A percentile compares a stretch with the other conserved stretches of the same genome.
phyloP scores from a whole-genome alignment of 2,113 vertebrate genomes.

The Halcyon senegalensis region DNA sequence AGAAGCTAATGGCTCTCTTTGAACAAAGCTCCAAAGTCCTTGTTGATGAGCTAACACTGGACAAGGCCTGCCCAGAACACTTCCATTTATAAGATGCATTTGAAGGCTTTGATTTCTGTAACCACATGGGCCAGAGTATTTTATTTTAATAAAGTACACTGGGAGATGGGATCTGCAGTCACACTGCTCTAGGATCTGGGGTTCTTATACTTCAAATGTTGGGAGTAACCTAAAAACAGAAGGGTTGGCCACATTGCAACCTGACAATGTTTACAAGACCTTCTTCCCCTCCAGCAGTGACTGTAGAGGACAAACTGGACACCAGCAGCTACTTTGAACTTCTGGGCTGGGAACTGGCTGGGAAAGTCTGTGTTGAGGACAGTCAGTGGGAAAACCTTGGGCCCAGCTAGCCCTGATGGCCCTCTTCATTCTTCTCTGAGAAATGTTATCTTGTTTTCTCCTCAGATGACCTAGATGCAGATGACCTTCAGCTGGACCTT shows the following conservation, averaged over 20 bases:
- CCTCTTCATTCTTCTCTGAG: not conserved
- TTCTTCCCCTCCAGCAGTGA: not conserved
- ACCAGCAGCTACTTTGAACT: not conserved
- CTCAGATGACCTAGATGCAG: constrained; percentile 89
- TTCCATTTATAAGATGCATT: not conserved
- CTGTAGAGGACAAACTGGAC: not conserved
- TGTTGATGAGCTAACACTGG: not conserved
- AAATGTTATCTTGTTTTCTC: not conserved
- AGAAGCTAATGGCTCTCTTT: not conserved
- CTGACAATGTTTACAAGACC: not conserved
- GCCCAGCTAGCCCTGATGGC: not conserved
- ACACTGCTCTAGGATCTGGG: not conserved
- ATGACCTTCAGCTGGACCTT: constrained; percentile 87
- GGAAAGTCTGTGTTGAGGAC: not conserved
- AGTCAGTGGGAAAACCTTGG: not conserved
- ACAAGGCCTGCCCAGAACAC: constrained; percentile 1
- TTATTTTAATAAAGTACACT: not conserved
- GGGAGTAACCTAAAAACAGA: not conserved
- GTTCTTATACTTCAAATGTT: not conserved
- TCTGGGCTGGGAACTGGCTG: not conserved
- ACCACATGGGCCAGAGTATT: not conserved
- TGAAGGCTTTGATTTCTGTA: constrained; percentile 44
- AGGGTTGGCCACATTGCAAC: not conserved
- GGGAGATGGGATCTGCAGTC: not conserved
- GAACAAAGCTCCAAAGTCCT: constrained; percentile 6